Conservation (phyloP, 2,888 invertebrate species). For the Caradrina kadenii region DNA sequence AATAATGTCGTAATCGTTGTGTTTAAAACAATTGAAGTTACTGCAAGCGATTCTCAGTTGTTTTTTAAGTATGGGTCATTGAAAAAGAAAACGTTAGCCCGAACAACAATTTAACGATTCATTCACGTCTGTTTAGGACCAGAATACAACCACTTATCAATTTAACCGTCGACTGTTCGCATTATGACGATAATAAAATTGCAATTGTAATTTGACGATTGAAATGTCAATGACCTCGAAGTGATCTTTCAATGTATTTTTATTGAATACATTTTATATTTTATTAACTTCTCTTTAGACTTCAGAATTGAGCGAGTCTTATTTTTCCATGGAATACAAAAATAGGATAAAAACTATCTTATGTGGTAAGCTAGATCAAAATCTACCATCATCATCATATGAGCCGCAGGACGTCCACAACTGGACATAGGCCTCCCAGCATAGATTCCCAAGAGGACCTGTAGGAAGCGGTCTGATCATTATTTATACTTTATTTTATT, state of each 20-base stretch:
- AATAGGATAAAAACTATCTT: too few relatives aligned
- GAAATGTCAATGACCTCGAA: constrained; percentile 37
- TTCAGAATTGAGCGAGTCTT: too few relatives aligned
- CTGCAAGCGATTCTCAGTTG: neutral
- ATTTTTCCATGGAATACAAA: too few relatives aligned
- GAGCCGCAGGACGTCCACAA: too few relatives aligned
- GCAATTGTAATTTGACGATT: constrained; percentile 27
- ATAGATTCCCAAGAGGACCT: too few relatives aligned
- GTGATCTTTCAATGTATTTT: constrained; percentile 24
- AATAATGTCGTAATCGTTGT: too few relatives aligned
- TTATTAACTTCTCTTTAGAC: neutral
- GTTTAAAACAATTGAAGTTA: too few relatives aligned
- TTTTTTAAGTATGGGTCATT: constrained; percentile 1
- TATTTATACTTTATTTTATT: too few relatives aligned
- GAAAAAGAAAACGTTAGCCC: constrained; percentile 7
- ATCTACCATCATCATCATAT: too few relatives aligned
- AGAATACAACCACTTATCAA: constrained; percentile 41
- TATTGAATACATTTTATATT: constrained; percentile 11
- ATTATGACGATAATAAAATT: constrained; percentile 37
- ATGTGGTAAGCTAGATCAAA: too few relatives aligned
- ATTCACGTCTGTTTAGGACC: constrained; percentile 25
- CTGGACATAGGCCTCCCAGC: too few relatives aligned
- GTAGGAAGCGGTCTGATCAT: too few relatives aligned
- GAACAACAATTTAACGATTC: constrained; percentile 28
- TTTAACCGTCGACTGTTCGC: constrained; percentile 21